These are phyloP conservation scores for Bombus fervidus DNA, from an alignment of 1,140 invertebrate species.

Conservation along the genomic window DNA sequence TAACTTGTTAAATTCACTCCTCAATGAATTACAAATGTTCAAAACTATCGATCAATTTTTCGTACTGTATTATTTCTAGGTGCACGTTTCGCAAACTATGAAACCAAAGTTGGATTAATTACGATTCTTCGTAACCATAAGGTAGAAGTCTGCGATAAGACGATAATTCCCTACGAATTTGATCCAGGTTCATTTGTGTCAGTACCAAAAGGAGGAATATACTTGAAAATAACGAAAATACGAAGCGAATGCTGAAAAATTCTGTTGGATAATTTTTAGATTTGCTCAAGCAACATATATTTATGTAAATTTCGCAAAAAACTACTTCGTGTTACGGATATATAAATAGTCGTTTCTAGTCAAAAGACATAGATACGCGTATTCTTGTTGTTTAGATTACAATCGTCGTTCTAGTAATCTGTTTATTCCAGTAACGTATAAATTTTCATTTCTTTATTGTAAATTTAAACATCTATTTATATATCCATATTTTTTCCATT, in stretches of 20 bases:
- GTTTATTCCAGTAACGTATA: neutral
- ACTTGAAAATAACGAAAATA: slow-evolving; percentile 6
- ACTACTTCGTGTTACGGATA: neutral
- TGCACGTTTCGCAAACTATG: neutral
- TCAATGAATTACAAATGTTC: neutral
- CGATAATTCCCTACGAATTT: neutral
- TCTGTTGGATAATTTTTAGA: neutral
- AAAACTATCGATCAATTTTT: neutral
- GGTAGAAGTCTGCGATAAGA: neutral
- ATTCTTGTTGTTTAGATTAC: neutral
- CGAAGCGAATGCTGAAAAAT: neutral
- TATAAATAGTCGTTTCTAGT: neutral
- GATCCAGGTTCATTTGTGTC: neutral
- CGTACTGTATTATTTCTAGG: neutral
- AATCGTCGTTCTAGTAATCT: neutral
- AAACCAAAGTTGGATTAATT: neutral
- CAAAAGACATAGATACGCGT: neutral
- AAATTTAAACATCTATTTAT: neutral
- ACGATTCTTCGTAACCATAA: neutral
- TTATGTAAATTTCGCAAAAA: neutral
- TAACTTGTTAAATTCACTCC: neutral
- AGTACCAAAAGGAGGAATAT: neutral
- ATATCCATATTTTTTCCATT: too few species aligned
- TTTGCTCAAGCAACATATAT: neutral
- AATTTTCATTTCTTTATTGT: neutral